Evolutionary conservation across 2,888 invertebrate species (phyloP).

Genomic region (Nowickia ferox): DNA sequence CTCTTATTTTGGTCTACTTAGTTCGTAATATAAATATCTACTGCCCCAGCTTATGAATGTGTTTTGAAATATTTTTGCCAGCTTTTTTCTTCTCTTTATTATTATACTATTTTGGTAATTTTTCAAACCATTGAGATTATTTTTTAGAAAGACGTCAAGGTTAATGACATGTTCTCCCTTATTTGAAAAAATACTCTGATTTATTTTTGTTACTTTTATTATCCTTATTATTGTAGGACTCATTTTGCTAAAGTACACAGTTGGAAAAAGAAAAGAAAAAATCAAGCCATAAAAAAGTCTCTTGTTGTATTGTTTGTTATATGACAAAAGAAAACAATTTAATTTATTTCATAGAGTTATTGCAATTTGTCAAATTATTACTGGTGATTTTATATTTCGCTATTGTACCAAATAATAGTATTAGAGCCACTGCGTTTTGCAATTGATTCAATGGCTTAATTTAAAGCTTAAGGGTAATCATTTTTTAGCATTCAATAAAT

Average conservation of each 20-base stretch:
- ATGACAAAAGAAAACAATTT: conserved; percentile 64
- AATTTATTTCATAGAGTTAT: conserved; percentile 65
- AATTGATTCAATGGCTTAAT: conserved; percentile 31
- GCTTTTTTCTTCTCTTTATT: conserved; percentile 10
- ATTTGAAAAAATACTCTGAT: conserved; percentile 21
- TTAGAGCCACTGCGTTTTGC: conserved; percentile 25
- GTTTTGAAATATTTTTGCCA: background rate
- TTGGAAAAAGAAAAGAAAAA: background rate
- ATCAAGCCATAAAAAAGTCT: background rate
- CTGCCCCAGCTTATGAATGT: background rate
- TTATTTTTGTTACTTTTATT: conserved; percentile 34
- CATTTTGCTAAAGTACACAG: conserved; percentile 54
- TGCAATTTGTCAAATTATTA: conserved; percentile 68
- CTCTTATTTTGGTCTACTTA: conserved; percentile 2
- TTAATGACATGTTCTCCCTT: conserved; percentile 61
- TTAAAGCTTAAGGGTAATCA: conserved; percentile 32
- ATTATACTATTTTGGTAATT: conserved; percentile 43
- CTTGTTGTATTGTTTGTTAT: conserved; percentile 25
- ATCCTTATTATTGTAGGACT: conserved; percentile 44
- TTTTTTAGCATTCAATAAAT: background rate
- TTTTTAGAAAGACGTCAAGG: conserved; percentile 65
- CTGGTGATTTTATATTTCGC: background rate
- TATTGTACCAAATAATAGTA: conserved; percentile 13
- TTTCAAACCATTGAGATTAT: conserved; percentile 53
- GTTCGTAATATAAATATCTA: background rate